Evolutionary conservation across 2,888 invertebrate genomes (phyloP), one percentile per base, ranked within the genome.

Genomic region (Standfussiana lucernea): DNA sequence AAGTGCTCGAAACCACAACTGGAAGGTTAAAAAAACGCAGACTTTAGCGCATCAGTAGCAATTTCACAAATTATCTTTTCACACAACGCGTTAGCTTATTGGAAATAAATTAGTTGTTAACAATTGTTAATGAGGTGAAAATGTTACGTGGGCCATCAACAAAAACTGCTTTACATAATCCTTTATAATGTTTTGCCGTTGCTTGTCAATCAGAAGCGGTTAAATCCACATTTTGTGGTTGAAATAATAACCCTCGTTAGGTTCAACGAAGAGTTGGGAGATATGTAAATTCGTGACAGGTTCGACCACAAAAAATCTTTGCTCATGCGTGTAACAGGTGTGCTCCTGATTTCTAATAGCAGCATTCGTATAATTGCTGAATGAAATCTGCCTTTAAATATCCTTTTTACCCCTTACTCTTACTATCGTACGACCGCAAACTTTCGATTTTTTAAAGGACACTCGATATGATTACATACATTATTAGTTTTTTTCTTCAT

Each of bases 251-350:
- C 93, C 93, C 94, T 96, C 91, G 95, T 96, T 96, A 95, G 91
- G 90, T 92, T 89, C 87, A 92, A 94, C 94, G 94, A 95, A 93
- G 94, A 94, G 91, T 92, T 92, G 93, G 92, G 91, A 93, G 92
- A 93, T 95, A 96, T 96, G 95, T 95, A 95, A 96, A 96, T 96
- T 94, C 88, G 93, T 91, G 93, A 95, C 95, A 95, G 95, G 94
- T 88, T 89, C 90, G 85, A 87, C 89, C 90, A 94, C 94, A 96
- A 96, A 96, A 96, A 95, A 94, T 91, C 90, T 92, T 90, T 92
- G 90, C 88, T 92, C 92, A 93, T 92, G 91, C 91, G 91, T 93
- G 92, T 90, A 95, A 95, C 96, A 96, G 96, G 96, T 96, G 96
- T 91, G 91, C 88, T 93, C 91, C 90, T 93, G 93, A 94, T 94